Evolutionary conservation across 2,888 invertebrate genomes (phyloP).

Genomic region (Actias luna): DNA sequence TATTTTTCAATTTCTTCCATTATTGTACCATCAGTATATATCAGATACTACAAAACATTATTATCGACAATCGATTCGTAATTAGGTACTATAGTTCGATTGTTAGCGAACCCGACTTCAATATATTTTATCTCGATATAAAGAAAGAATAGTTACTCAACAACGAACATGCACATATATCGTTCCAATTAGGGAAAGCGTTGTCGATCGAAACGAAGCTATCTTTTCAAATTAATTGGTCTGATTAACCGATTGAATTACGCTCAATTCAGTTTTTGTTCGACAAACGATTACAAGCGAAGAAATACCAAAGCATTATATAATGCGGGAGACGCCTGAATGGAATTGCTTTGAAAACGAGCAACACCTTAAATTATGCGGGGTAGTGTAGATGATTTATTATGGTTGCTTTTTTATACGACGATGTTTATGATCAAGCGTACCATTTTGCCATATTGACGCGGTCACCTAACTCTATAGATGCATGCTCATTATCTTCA

Average conservation of each 20-base stretch:
- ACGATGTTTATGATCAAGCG: too few species aligned
- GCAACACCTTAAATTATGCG: neutral
- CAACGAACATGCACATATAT: constrained; percentile 66
- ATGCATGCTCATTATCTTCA: too few species aligned
- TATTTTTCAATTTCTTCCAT: neutral
- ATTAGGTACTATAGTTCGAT: neutral
- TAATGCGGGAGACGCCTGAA: constrained; percentile 3
- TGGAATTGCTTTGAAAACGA: constrained; percentile 26
- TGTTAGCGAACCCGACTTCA: neutral
- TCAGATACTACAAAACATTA: constrained; percentile 2
- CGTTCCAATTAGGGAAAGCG: constrained; percentile 67
- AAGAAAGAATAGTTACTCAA: constrained; percentile 64
- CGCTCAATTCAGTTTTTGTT: constrained; percentile 62
- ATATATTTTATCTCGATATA: constrained; percentile 31
- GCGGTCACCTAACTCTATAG: too few species aligned
- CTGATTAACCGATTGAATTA: constrained; percentile 76
- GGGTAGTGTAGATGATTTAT: neutral
- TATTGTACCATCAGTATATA: constrained; percentile 1
- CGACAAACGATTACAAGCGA: constrained; percentile 34
- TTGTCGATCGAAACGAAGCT: constrained; percentile 51
- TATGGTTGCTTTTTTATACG: neutral
- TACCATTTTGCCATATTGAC: too few species aligned
- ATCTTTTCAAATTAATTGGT: constrained; percentile 73
- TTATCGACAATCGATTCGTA: neutral
- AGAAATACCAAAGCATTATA: constrained; percentile 16